Base-by-base conservation (phyloP, 2,113 vertebrate genomes). In the Machaerirhynchus nigripectus region DNA sequence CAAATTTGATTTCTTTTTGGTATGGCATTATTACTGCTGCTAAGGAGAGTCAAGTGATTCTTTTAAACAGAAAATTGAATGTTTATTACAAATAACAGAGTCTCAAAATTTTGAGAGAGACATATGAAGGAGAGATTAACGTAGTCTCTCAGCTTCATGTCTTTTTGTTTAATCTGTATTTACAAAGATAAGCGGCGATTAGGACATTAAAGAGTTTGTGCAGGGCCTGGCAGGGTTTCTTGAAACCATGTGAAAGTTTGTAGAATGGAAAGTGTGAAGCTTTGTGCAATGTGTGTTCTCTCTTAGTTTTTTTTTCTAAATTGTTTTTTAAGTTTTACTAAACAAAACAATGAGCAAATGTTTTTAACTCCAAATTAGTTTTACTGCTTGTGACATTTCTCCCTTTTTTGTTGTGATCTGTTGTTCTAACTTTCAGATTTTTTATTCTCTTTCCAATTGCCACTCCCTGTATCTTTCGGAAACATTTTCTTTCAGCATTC, bases 401-500 rank as follows among this genome's bases (percentile, higher is more conserved):
- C 19, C 42, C 9, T 90, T 88, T 91, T 83, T 18, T 73, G 30
- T 37, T 95, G 39, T 73, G 31, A 63, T 46, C 39, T 86, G 53
- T 42, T 79, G n/a, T 67, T 87, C 0, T 3, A 44, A 83, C 53
- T 90, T 88, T 44, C 22, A 53, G 39, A n/a, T 75, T 56, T 94
- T 95, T 88, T 86, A 60, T 80, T 94, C 39, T 67, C 17, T 94
- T 94, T 94, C 79, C 90, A 92, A 0, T 75, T 84, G 74, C 93
- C 95, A 49, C 93, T 94, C 96, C 95, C 89, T 2, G 3, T 61
- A 82, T 89, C 64, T 90, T 92, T 90, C 14, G 11, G 92, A 92
- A 96, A 93, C 73, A 78, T 96, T 90, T 94, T 95, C 47, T 90
- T 92, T 80, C 64, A 75, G 57, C 90, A 96, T 96, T 96, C 90